Base-by-base conservation (phyloP, 1,140 invertebrate species). In the Ylistrum balloti region DNA sequence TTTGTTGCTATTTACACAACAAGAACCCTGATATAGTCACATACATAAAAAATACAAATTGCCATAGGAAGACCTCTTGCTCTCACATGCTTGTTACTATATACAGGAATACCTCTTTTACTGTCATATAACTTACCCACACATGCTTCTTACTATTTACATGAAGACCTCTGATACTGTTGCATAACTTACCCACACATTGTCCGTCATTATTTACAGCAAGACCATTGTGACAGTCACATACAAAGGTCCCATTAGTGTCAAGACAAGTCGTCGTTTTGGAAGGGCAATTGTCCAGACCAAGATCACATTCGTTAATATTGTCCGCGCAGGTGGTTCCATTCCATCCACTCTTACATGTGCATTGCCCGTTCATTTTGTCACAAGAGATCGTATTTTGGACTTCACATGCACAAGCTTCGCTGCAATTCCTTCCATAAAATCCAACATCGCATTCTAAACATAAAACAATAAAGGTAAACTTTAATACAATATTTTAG, bases 221-320 rank as follows among this genome's bases (percentile, higher is more conserved):
- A 33, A 88, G 91, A 0, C 92, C 92, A 3, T n/a, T 10, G 33
- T 87, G 91, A 89, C 93, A 94, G 17, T 45, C 13, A 91, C 93
- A 94, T 0, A 22, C 85, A 87, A 91, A 93, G 0, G 92, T 90
- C 10, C 93, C 93, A 22, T 86, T 35, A 34, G 56, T 90, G 41
- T 94, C 91, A 13, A 87, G 85, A 90, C 93, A 94, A 0, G 20
- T n/a, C 10, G 92, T 91, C 34, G 90, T n/a, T n/a, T n/a, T 88
- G 17, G 33, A 22, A 0, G 93, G 88, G 88, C 91, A 92, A 0
- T 87, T 88, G 15, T 45, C 15, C 33, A 85, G 74, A 38, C 87
- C 38, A 17, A 33, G 56, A 9, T 34, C n/a, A 91, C 93, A 93
- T 35, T 93, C 93, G 85, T 93, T 45, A 10, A 92, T 89, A 88